These are phyloP conservation scores for Zoanthus gigantus DNA, from an alignment of 92 coral and sea anemone genomes.

Conservation along the genomic window DNA sequence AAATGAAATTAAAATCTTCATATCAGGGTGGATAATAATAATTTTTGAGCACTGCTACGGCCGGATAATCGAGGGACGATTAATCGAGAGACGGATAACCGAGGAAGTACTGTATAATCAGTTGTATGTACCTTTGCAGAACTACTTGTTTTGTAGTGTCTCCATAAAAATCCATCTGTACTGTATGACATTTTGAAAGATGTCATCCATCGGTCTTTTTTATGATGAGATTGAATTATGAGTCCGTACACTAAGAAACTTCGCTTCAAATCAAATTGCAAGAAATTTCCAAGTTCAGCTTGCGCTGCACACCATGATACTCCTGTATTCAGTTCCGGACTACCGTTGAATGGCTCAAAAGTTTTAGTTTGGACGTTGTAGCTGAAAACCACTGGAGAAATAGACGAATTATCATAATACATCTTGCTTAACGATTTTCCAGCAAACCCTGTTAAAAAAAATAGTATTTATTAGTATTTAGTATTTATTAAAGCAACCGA, in stretches of 20 bases:
- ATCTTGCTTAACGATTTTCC: constrained; percentile 12
- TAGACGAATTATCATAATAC: background rate
- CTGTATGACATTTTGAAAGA: constrained; percentile 19
- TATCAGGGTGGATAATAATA: too few relatives aligned
- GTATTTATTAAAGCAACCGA: too few relatives aligned
- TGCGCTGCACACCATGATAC: constrained; percentile 20
- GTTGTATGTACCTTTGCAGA: background rate
- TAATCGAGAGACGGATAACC: too few relatives aligned
- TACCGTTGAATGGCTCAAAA: background rate
- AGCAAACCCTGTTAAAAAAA: background rate
- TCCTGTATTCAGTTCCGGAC: constrained; percentile 4
- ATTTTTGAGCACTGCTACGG: too few relatives aligned
- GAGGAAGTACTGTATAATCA: too few relatives aligned
- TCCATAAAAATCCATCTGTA: constrained; percentile 27
- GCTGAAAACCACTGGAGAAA: constrained; percentile 20
- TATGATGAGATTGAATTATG: background rate
- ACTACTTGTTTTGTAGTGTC: constrained; percentile 17
- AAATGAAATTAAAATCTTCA: too few relatives aligned
- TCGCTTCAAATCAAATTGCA: constrained; percentile 34
- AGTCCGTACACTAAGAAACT: background rate
- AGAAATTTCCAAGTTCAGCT: constrained; percentile 6
- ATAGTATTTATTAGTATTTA: background rate
- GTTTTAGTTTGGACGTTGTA: background rate
- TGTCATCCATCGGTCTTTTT: background rate
- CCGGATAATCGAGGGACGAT: too few relatives aligned